Evolutionary conservation across 1,140 invertebrate species (phyloP).

Genomic region (Cephus cinctus): DNA sequence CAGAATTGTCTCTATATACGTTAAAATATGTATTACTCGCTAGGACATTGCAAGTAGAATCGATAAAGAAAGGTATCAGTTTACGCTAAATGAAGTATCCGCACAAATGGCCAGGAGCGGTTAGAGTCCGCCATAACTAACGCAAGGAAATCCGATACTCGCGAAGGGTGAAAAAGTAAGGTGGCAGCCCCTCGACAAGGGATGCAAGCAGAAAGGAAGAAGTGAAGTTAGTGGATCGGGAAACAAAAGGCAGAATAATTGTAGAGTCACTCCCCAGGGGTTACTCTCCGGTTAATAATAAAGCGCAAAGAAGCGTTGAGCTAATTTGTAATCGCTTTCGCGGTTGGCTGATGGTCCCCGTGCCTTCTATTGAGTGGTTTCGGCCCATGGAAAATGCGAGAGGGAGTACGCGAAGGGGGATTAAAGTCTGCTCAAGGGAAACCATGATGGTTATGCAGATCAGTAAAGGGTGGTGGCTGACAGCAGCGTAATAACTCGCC

Average conservation of each 20-base stretch:
- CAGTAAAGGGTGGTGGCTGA: conserved; percentile 37
- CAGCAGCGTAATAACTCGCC: conserved; percentile 36
- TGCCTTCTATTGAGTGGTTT: conserved; percentile 33
- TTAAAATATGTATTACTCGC: too few species aligned
- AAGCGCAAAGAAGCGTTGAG: conserved; percentile 41
- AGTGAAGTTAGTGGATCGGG: conserved; percentile 28
- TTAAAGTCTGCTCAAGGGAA: conserved; percentile 16
- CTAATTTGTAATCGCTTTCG: conserved; percentile 52
- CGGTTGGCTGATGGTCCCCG: conserved; percentile 36
- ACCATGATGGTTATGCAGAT: conserved; percentile 46
- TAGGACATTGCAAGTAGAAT: too few species aligned
- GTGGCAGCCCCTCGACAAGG: conserved; percentile 18
- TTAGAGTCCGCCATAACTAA: too few species aligned
- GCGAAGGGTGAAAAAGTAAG: conserved; percentile 36
- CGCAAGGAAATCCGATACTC: conserved; percentile 12
- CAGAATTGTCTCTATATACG: too few species aligned
- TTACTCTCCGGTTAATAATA: conserved; percentile 36
- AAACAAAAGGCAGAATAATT: conserved; percentile 55
- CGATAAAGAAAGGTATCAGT: too few species aligned
- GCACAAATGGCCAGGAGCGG: neutral
- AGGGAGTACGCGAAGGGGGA: conserved; percentile 2
- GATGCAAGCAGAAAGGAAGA: neutral
- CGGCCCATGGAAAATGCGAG: conserved; percentile 10
- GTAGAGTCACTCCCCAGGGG: conserved; percentile 31
- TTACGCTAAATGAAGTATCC: neutral